Evolutionary conservation across 2,888 invertebrate species (phyloP).

Genomic region (Poecilobothrus nobilitatus): DNA sequence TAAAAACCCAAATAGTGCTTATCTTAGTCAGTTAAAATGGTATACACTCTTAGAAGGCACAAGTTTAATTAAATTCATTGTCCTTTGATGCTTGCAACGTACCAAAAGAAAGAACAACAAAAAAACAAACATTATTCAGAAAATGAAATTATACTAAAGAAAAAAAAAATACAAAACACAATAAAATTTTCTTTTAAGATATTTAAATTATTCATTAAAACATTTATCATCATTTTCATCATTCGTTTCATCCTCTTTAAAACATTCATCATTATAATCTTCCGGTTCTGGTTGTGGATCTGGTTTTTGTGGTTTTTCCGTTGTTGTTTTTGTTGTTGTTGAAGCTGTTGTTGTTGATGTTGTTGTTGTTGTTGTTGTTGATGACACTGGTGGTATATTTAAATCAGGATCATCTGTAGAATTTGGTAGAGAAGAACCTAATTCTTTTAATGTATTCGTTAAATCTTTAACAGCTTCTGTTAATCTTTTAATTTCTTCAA

Average conservation of each 20-base stretch:
- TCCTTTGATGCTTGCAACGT: too few species aligned
- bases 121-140: too few species aligned
- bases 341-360: slow-evolving; percentile 16
- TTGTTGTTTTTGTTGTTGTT: slow-evolving; percentile 15
- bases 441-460: slow-evolving; percentile 15
- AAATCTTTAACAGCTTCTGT: neutral
- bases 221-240: slow-evolving; percentile 9
- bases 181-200: neutral
- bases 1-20: too few species aligned
- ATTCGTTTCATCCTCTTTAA: neutral
- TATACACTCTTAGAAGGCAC: too few species aligned
- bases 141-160: too few species aligned
- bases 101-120: too few species aligned
- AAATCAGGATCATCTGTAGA: neutral
- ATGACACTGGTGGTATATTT: slow-evolving; percentile 12
- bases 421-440: too few species aligned
- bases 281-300: neutral
- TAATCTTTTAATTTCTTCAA: neutral
- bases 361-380: slow-evolving; percentile 13
- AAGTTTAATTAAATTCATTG: too few species aligned
- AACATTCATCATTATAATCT: neutral
- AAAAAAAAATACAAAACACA: neutral
- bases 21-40: too few species aligned
- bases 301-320: slow-evolving; percentile 16
- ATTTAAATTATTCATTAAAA: slow-evolving; percentile 10